These are phyloP conservation scores for Hylyphantes graminicola DNA, from an alignment of 1,140 invertebrate species.

Conservation along the genomic window DNA sequence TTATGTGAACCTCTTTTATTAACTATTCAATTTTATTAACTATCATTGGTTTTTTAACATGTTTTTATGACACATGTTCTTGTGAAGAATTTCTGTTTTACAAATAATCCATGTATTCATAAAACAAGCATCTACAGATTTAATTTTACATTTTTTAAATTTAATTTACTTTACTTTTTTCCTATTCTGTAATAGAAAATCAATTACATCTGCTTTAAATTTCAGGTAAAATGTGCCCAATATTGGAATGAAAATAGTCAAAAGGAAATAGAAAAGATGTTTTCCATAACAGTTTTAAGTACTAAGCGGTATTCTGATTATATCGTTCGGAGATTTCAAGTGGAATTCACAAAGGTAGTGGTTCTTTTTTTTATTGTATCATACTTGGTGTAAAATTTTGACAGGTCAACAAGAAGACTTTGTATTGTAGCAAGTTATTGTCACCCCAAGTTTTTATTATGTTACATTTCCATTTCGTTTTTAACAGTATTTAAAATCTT, in stretches of 20 bases:
- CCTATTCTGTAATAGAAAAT: no score
- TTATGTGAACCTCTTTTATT: neutral
- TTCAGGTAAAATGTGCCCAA: slow-evolving; percentile 82
- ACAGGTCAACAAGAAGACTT: neutral
- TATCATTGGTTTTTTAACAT: neutral
- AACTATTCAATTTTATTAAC: neutral
- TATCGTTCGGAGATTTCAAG: slow-evolving; percentile 59
- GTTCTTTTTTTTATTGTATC: neutral
- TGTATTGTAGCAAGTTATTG: neutral
- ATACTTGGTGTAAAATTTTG: no score
- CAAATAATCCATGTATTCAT: neutral
- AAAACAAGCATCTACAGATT: no score
- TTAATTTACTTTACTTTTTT: no score
- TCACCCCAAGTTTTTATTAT: neutral
- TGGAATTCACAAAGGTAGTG: slow-evolving; percentile 51
- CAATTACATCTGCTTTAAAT: neutral
- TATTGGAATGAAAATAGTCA: slow-evolving; percentile 86
- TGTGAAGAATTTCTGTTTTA: neutral
- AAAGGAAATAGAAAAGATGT: slow-evolving; percentile 62
- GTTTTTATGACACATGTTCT: neutral
- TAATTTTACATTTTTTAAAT: no score
- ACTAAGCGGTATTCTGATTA: slow-evolving; percentile 64
- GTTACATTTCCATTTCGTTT: neutral
- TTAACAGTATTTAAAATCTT: neutral
- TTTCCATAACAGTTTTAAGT: slow-evolving; percentile 57